Evolutionary conservation across 2,113 vertebrate genomes (phyloP), one percentile per base, ranked within the genome.

Genomic region (Casuarius casuarius): DNA sequence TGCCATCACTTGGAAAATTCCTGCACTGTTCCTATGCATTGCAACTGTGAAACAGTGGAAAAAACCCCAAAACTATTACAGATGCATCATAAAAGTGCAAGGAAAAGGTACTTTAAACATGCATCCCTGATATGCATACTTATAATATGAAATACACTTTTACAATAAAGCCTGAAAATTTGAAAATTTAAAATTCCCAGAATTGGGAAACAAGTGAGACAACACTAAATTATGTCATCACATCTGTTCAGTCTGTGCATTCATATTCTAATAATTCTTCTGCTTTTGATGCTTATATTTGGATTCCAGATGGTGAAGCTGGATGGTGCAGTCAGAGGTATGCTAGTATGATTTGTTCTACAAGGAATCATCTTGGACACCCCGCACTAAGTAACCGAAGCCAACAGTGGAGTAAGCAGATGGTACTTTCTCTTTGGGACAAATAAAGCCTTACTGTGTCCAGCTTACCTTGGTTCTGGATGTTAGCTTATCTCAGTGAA

Each of bases 271-370:
- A 7, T 10, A 70, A 48, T 87, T 84, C 3, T 71, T 88, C 59
- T 62, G 5, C 68, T 84, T 95, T 74, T 58, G 67, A 65, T 73
- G 54, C 29, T 84, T 87, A 6, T 44, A 81, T 81, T 78, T 87
- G 70, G 66, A 89, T 78, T 94, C 38, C 66, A 92, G 58, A n/a
- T 71, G 11, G 23, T 72, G 40, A 84, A 88, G 35, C 46, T 91
- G 46, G 49, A 72, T 80, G 46, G 79, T 54, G 42, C 11, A 81
- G 19, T 10, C 59, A 89, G 61, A 84, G 11, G 70, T 46, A 75
- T 28, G 66, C 51, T 35, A 78, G 61, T 28, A 89, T 80, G 61
- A 87, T 71, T 9, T 78, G 21, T 49, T 80, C 89, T 90, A 38
- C 40, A 89, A 86, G 61, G 26, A 94, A 62, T n/a, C 4, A 1